A percentile compares a stretch with the other conserved stretches of the same genome.
These are phyloP conservation scores for Listronotus oregonensis DNA, from an alignment of 1,140 invertebrate species.

Conservation along the genomic window DNA sequence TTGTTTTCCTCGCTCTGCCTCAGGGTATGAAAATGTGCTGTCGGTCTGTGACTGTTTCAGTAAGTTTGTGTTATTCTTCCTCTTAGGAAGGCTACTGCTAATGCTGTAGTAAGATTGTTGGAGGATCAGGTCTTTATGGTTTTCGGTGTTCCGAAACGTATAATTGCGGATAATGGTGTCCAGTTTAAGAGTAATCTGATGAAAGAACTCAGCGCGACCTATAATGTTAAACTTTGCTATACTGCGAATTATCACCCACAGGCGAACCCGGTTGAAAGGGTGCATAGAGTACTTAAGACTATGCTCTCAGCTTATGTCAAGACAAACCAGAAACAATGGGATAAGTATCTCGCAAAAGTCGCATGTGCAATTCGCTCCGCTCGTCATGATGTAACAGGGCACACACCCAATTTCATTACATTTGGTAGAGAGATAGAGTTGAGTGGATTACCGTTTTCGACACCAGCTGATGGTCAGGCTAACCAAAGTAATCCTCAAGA, in stretches of 20 bases:
- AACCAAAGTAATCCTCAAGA: too few relatives aligned
- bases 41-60: constrained; percentile 20
- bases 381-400: constrained; percentile 46
- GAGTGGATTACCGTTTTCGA: too few relatives aligned
- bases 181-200: too few relatives aligned
- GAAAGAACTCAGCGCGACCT: neutral
- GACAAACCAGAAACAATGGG: constrained; percentile 49
- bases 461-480: too few relatives aligned
- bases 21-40: constrained; percentile 23
- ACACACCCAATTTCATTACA: constrained; percentile 42
- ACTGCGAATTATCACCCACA: neutral
- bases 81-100: constrained; percentile 17
- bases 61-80: constrained; percentile 24
- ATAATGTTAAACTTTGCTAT: constrained; percentile 22
- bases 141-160: constrained; percentile 35
- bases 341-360: constrained; percentile 39
- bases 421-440: constrained; percentile 21
- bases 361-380: constrained; percentile 45
- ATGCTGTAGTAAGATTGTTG: constrained; percentile 5
- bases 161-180: neutral
- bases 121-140: constrained; percentile 28
- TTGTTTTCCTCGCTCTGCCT: constrained; percentile 7
- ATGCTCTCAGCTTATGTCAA: constrained; percentile 43
- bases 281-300: constrained; percentile 47
- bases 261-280: constrained; percentile 30